Evolutionary conservation across 2,888 invertebrate genomes (phyloP).

Genomic region (Hybos culiciformis): DNA sequence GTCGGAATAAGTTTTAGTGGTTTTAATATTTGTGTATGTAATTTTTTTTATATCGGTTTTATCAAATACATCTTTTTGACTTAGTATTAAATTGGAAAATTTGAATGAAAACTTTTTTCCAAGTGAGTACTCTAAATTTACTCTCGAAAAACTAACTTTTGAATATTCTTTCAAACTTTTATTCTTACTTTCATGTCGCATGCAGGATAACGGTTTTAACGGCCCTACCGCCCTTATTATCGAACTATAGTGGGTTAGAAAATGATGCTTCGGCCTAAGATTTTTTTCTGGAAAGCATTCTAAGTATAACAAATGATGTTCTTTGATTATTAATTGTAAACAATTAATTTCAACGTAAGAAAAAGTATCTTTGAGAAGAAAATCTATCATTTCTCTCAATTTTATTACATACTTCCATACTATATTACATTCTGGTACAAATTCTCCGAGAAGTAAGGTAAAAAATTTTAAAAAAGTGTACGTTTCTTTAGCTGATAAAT

Average conservation of each 20-base stretch:
- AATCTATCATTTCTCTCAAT: background rate
- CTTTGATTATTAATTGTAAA: slow-evolving; percentile 1
- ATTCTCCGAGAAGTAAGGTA: no score
- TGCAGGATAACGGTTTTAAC: slow-evolving; percentile 1
- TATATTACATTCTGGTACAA: background rate
- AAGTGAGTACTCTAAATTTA: slow-evolving; percentile 1
- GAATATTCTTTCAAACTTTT: slow-evolving; percentile 1
- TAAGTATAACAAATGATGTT: background rate
- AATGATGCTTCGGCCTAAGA: slow-evolving; percentile 1
- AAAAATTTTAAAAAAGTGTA: no score
- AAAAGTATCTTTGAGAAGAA: background rate
- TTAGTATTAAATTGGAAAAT: background rate
- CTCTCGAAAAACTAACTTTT: background rate
- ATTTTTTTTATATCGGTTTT: background rate
- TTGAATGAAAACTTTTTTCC: slow-evolving; percentile 1
- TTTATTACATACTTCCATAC: background rate
- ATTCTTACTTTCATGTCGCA: slow-evolving; percentile 3
- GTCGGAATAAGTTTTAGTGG: background rate
- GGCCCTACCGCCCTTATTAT: slow-evolving; percentile 2
- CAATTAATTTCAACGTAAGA: slow-evolving; percentile 1
- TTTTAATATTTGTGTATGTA: background rate
- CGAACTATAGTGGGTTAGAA: background rate
- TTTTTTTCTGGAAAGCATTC: background rate
- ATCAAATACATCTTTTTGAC: background rate
- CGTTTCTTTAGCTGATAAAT: background rate